phyloP scores from a whole-genome alignment of 2,888 invertebrate genomes.

The Pachydiplax longipennis region DNA sequence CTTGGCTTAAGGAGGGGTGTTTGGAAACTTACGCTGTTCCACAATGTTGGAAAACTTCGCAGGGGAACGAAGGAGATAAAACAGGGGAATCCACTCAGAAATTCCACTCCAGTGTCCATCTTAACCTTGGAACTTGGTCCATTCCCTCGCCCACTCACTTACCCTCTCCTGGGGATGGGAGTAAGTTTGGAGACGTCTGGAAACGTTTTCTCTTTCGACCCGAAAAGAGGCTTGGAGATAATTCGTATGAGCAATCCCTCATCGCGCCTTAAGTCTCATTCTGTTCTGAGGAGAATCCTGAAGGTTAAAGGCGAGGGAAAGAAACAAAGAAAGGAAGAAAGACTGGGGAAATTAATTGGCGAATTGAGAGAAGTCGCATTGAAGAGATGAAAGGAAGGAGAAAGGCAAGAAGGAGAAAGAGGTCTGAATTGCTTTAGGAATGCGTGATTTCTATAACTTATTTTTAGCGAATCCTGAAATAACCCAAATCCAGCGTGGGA shows the following conservation, averaged over 20 bases:
- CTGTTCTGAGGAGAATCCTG: neutral
- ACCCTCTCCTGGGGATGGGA: neutral
- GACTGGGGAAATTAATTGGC: neutral
- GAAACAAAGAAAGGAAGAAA: neutral
- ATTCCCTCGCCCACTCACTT: neutral
- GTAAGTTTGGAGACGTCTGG: neutral
- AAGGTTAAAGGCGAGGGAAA: neutral
- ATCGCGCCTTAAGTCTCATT: neutral
- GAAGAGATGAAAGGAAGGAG: neutral
- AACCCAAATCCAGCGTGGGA: too few species aligned
- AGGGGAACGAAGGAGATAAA: neutral
- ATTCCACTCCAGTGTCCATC: neutral
- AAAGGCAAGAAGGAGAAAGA: neutral
- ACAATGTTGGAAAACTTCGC: neutral
- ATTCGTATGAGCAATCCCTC: neutral
- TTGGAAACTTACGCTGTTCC: neutral
- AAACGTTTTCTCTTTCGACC: neutral
- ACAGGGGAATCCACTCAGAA: neutral
- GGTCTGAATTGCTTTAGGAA: too few species aligned
- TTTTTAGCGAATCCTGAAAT: too few species aligned
- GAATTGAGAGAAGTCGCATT: too few species aligned
- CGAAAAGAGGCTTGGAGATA: neutral
- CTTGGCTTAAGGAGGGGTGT: neutral
- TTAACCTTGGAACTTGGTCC: neutral
- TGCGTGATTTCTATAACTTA: too few species aligned